Evolutionary conservation across 1,140 invertebrate genomes (phyloP).

Genomic region (Conus betulinus): DNA sequence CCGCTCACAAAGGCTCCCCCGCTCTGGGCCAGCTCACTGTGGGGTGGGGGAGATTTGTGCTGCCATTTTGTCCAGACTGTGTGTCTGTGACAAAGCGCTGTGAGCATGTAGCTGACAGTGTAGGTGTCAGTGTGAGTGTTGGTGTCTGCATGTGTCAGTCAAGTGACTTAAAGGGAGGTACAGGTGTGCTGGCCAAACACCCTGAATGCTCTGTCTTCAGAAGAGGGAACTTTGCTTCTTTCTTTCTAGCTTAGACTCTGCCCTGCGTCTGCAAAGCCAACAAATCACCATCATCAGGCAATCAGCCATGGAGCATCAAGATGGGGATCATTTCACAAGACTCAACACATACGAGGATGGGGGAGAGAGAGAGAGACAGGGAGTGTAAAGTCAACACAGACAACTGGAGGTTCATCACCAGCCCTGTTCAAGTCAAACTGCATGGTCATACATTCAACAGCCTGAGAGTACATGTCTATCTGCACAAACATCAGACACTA

Average conservation of each 20-base stretch:
- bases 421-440: too few relatives aligned
- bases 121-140: not conserved
- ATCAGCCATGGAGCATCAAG: not conserved
- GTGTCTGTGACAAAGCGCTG: not conserved
- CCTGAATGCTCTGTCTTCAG: not conserved
- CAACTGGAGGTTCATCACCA: too few relatives aligned
- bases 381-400: not conserved
- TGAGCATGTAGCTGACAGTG: not conserved
- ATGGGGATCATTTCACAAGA: not conserved
- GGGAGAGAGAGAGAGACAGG: not conserved
- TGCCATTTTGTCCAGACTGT: not conserved
- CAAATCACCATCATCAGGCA: conserved; percentile 22
- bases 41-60: not conserved
- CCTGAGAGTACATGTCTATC: too few relatives aligned
- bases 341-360: not conserved
- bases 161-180: not conserved
- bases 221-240: not conserved
- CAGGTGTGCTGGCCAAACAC: not conserved
- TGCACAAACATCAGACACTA: too few relatives aligned
- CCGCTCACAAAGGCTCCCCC: conserved; percentile 1
- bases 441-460: too few relatives aligned
- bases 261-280: conserved; percentile 30
- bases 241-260: conserved; percentile 29
- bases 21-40: not conserved
- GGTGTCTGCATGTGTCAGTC: not conserved